These are phyloP conservation scores for Carcina quercana DNA, from an alignment of 2,888 invertebrate species.

Conservation along the genomic window DNA sequence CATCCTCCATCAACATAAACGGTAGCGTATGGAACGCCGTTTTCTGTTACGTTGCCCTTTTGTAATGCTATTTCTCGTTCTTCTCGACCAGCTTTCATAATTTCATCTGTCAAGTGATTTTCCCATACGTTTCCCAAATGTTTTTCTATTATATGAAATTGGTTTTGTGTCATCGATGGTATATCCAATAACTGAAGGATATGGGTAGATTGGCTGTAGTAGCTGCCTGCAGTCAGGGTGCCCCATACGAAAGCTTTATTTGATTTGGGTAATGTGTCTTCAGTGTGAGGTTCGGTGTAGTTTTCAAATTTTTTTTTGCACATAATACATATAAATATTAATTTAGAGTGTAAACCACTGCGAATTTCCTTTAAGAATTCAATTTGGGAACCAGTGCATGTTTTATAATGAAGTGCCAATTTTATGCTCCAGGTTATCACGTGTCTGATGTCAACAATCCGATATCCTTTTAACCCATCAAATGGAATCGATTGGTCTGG, in stretches of 20 bases:
- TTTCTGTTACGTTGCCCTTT: neutral
- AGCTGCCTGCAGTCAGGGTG: neutral
- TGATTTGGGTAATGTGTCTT: no score
- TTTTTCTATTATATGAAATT: neutral
- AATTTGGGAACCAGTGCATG: no score
- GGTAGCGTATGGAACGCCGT: neutral
- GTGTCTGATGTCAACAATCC: no score
- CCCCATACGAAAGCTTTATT: neutral
- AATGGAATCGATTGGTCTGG: no score
- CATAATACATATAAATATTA: no score
- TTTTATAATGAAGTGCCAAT: no score
- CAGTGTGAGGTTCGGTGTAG: no score
- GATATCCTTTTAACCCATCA: no score
- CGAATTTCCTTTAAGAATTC: no score
- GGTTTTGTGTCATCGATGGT: neutral
- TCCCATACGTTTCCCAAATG: neutral
- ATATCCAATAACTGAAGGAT: neutral
- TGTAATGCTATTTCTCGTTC: neutral
- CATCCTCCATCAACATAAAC: slow-evolving; percentile 1
- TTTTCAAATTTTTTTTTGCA: no score
- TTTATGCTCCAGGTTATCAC: no score
- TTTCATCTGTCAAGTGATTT: neutral
- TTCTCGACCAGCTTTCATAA: neutral
- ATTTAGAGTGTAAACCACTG: no score
- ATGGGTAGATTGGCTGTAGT: neutral